phyloP scores from a whole-genome alignment of 64 coral and sea anemone genomes.

The Platygyra sinensis region DNA sequence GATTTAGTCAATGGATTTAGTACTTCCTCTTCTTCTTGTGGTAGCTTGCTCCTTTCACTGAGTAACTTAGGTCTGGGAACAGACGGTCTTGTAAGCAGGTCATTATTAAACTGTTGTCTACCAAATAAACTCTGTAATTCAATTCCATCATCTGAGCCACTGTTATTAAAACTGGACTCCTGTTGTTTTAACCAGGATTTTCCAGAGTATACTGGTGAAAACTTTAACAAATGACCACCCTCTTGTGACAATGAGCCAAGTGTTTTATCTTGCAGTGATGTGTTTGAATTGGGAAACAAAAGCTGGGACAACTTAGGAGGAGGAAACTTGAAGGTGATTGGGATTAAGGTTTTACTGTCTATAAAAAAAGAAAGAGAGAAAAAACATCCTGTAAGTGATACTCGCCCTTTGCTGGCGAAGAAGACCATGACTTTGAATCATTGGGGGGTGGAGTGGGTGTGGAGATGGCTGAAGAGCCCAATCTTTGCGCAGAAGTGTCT shows the following conservation, averaged over 20 bases:
- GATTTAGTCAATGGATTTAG: neutral
- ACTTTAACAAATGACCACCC: neutral
- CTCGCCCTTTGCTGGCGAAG: too few species aligned
- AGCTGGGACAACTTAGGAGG: constrained; percentile 20
- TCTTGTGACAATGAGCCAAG: neutral
- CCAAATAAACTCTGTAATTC: neutral
- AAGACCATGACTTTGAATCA: too few species aligned
- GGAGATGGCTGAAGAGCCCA: too few species aligned
- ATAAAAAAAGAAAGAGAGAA: neutral
- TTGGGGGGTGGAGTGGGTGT: too few species aligned
- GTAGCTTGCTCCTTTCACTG: neutral
- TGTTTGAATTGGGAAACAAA: neutral
- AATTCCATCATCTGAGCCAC: neutral
- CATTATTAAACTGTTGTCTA: neutral
- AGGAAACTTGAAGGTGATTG: constrained; percentile 32
- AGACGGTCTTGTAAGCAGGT: neutral
- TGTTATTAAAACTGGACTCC: neutral
- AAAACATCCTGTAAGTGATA: neutral
- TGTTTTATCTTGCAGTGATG: neutral
- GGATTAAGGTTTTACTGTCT: neutral
- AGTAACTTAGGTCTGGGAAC: neutral
- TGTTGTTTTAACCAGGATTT: neutral
- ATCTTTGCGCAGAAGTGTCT: too few species aligned
- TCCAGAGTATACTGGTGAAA: constrained; percentile 42
- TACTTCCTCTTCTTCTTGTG: neutral